Conservation (phyloP, 1,140 invertebrate genomes). For the Agraylea sexmaculata region DNA sequence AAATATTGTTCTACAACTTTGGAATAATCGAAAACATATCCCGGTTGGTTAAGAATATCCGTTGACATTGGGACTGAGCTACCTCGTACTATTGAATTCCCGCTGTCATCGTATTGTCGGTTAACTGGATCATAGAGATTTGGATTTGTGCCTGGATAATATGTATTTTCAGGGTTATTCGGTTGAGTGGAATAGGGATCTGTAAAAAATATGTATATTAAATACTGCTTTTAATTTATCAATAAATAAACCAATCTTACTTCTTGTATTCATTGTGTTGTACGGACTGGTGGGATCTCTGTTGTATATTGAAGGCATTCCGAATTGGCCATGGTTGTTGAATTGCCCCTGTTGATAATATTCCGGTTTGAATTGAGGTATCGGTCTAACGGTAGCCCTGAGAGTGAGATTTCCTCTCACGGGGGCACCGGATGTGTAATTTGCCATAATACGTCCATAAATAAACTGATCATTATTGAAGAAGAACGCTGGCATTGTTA, state of each 20-base stretch:
- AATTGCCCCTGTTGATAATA: constrained; percentile 29
- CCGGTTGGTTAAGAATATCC: constrained; percentile 36
- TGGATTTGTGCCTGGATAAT: not conserved
- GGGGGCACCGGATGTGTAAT: constrained; percentile 82
- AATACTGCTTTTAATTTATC: constrained; percentile 5
- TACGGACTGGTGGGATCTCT: too few relatives aligned
- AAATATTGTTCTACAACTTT: constrained; percentile 56
- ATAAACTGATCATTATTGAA: constrained; percentile 75
- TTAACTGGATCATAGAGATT: too few relatives aligned
- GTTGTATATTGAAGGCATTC: constrained; percentile 18
- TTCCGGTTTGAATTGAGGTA: constrained; percentile 45
- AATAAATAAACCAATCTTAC: constrained; percentile 10
- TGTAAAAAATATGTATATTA: constrained; percentile 4
- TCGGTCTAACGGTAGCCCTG: constrained; percentile 59
- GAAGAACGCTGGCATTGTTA: constrained; percentile 89
- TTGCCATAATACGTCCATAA: constrained; percentile 77
- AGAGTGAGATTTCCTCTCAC: constrained; percentile 78
- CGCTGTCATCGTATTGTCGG: constrained; percentile 25
- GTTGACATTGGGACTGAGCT: constrained; percentile 31
- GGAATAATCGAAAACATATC: constrained; percentile 41
- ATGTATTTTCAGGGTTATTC: constrained; percentile 15
- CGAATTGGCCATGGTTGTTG: constrained; percentile 27
- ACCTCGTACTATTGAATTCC: constrained; percentile 18
- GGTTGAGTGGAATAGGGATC: constrained; percentile 17
- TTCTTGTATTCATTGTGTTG: too few relatives aligned